A percentile compares a stretch with the other conserved stretches of the same genome.
These are phyloP conservation scores for Allygus modestus DNA, from an alignment of 2,888 invertebrate genomes.

Conservation along the genomic window DNA sequence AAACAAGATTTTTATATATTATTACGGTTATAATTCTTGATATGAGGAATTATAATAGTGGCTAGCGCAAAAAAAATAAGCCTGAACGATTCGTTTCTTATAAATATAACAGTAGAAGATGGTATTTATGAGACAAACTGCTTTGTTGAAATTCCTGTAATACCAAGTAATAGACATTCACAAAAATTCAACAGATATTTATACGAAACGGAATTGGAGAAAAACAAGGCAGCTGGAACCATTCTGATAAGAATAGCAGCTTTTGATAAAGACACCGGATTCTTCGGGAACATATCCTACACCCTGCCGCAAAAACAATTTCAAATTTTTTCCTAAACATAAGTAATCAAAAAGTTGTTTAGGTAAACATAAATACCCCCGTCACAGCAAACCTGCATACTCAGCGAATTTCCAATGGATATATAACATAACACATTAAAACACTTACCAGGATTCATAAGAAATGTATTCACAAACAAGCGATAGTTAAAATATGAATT, in stretches of 20 bases:
- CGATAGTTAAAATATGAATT: too few species aligned
- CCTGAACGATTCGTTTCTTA: not conserved
- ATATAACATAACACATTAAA: too few species aligned
- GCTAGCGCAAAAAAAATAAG: not conserved
- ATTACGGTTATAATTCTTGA: too few species aligned
- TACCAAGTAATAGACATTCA: not conserved
- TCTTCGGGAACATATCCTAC: conserved; percentile 23
- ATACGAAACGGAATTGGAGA: conserved; percentile 23
- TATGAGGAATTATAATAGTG: conserved; percentile 25
- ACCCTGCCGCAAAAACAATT: conserved; percentile 8
- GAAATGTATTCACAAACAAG: too few species aligned
- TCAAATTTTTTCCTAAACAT: not conserved
- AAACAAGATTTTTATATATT: too few species aligned
- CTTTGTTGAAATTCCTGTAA: not conserved
- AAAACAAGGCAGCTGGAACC: conserved; percentile 52
- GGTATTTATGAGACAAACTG: conserved; percentile 12
- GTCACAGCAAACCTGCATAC: too few species aligned
- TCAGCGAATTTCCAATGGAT: too few species aligned
- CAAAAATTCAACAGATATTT: conserved; percentile 8
- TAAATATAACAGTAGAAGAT: conserved; percentile 52
- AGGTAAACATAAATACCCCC: too few species aligned
- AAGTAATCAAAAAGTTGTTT: too few species aligned
- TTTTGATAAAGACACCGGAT: conserved; percentile 10
- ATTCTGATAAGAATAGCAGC: conserved; percentile 25
- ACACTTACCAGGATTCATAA: too few species aligned